Evolutionary conservation across 1,140 invertebrate genomes (phyloP).

Genomic region (Rhizoglyphus robini): DNA sequence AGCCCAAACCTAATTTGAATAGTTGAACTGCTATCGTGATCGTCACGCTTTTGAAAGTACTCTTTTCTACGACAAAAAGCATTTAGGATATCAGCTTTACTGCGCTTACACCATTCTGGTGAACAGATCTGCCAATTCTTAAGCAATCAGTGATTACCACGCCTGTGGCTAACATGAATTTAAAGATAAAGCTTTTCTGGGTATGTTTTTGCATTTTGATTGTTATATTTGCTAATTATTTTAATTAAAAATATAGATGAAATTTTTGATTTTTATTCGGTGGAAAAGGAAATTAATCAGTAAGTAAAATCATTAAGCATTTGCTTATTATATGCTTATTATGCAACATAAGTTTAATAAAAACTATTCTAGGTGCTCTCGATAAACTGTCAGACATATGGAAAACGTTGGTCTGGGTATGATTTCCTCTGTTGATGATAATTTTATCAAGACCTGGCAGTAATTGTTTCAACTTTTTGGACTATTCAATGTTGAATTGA

Average conservation of each 20-base stretch:
- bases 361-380: not conserved
- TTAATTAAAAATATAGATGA: not conserved
- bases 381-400: not conserved
- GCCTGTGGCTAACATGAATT: not conserved
- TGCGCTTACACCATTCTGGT: too few relatives aligned
- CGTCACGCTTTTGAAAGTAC: not conserved
- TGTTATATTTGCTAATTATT: not conserved
- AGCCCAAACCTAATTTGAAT: not conserved
- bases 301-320: not conserved
- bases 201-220: not conserved
- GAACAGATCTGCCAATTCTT: too few relatives aligned
- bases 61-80: not conserved
- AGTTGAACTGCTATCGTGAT: not conserved
- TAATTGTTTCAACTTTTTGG: not conserved
- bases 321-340: not conserved
- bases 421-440: not conserved
- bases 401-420: not conserved
- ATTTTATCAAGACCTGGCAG: not conserved
- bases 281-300: not conserved
- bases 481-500: not conserved
- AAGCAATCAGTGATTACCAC: too few relatives aligned
- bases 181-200: not conserved
- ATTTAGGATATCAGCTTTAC: not conserved
- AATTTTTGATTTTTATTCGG: not conserved
- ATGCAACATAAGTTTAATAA: not conserved